These are phyloP conservation scores for Trachelus troglodyta DNA, from an alignment of 2,888 invertebrate species.

Conservation along the genomic window DNA sequence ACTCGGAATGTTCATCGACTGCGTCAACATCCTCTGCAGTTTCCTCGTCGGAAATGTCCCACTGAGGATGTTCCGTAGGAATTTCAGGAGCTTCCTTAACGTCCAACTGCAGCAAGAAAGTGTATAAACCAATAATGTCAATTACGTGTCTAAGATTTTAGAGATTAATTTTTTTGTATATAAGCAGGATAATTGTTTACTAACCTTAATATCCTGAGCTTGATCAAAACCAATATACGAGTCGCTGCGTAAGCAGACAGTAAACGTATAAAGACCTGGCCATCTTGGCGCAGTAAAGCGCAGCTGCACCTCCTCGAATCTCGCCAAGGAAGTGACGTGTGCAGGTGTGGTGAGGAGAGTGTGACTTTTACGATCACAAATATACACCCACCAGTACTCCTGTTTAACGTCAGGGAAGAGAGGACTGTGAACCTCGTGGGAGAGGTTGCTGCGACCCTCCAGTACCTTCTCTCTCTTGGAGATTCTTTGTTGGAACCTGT, in stretches of 20 bases:
- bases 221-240: slow-evolving; percentile 98
- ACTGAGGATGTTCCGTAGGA: slow-evolving; percentile 95
- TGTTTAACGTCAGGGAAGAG: slow-evolving; percentile 95
- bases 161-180: neutral
- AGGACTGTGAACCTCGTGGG: slow-evolving; percentile 97
- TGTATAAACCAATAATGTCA: neutral
- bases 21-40: slow-evolving; percentile 77
- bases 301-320: slow-evolving; percentile 91
- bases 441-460: slow-evolving; percentile 93
- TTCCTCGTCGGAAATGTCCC: slow-evolving; percentile 96
- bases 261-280: slow-evolving; percentile 92
- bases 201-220: slow-evolving; percentile 88
- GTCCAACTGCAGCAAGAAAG: slow-evolving; percentile 75
- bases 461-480: slow-evolving; percentile 87
- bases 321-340: slow-evolving; percentile 92
- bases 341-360: slow-evolving; percentile 92
- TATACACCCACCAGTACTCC: slow-evolving; percentile 99
- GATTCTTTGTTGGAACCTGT: slow-evolving; percentile 83
- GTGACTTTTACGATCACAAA: slow-evolving; percentile 94
- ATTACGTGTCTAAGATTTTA: neutral
- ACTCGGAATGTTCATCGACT: slow-evolving; percentile 73
- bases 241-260: slow-evolving; percentile 90
- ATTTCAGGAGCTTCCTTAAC: slow-evolving; percentile 95
- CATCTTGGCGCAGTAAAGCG: slow-evolving; percentile 94
- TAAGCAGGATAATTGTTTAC: slow-evolving; percentile 16